phyloP scores from a whole-genome alignment of 2,797 vertebrate genomes.

The Brachyalestes nurse region DNA sequence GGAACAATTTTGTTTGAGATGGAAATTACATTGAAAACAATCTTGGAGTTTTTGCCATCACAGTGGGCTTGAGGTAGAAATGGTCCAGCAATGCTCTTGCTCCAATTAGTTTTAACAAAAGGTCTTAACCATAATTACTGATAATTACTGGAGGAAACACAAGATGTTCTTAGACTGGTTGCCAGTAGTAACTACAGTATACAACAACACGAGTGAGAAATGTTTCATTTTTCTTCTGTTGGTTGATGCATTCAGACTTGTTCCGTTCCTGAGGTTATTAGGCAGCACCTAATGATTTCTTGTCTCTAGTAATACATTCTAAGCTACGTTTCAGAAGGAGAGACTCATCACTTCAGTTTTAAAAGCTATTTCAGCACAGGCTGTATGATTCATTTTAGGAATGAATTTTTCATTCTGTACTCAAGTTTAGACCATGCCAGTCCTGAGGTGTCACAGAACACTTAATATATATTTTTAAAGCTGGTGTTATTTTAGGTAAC shows the following conservation, averaged over 20 bases:
- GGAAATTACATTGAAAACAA: constrained; percentile 50
- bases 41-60: constrained; percentile 21
- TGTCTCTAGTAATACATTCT: background rate
- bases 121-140: constrained; percentile 7
- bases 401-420: background rate
- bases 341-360: background rate
- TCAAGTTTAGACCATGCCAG: background rate
- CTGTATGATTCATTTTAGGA: background rate
- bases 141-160: constrained; percentile 21
- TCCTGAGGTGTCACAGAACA: background rate
- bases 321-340: background rate
- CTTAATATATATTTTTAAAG: no score
- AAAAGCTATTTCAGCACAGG: background rate
- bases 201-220: background rate
- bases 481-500: background rate
- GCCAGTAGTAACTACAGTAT: constrained; percentile 30
- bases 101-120: constrained; percentile 27
- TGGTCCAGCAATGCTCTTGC: background rate
- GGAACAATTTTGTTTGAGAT: constrained; percentile 55
- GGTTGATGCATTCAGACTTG: background rate
- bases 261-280: background rate
- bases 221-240: constrained; percentile 3
- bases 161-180: constrained; percentile 33
- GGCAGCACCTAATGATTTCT: background rate
- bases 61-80: background rate